phyloP scores from a whole-genome alignment of 2,797 vertebrate species.

The Antennarius maculatus region DNA sequence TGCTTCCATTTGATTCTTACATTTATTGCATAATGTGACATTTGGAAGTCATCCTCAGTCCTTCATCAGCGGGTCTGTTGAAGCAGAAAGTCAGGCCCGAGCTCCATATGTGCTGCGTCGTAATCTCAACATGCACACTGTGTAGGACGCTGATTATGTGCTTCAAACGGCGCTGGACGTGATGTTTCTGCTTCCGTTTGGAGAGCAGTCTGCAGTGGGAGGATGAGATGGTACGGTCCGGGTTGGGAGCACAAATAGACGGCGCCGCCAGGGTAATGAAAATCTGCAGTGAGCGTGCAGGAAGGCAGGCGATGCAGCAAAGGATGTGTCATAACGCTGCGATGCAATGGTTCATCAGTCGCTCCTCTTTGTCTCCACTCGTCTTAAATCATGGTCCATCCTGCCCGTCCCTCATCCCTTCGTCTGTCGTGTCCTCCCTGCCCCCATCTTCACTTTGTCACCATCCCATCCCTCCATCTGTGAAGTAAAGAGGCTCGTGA shows the following conservation, averaged over 20 bases:
- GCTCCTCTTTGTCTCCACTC: constrained; percentile 37
- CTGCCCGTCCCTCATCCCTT: constrained; percentile 54
- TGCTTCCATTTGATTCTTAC: constrained; percentile 25
- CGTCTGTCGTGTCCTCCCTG: constrained; percentile 59
- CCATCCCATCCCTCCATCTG: constrained; percentile 61
- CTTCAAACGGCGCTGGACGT: constrained; percentile 11
- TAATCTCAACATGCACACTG: constrained; percentile 18
- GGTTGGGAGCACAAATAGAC: constrained; percentile 49
- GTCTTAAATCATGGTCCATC: constrained; percentile 53
- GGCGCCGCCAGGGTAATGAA: constrained; percentile 65
- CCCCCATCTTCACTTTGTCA: constrained; percentile 57
- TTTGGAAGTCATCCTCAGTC: constrained; percentile 47
- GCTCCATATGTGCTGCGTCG: constrained; percentile 23
- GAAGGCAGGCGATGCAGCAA: constrained; percentile 40
- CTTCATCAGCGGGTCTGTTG: constrained; percentile 29
- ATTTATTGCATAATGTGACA: constrained; percentile 21
- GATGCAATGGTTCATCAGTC: constrained; percentile 43
- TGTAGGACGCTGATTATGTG: constrained; percentile 45
- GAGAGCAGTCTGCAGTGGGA: constrained; percentile 42
- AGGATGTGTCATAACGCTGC: constrained; percentile 57
- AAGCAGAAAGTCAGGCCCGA: constrained; percentile 5
- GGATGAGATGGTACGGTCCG: constrained; percentile 41
- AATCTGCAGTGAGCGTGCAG: constrained; percentile 59
- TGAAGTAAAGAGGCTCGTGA: constrained; percentile 25
- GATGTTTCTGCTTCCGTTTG: constrained; percentile 17